A percentile compares a stretch with the other conserved stretches of the same genome.
Evolutionary conservation across 2,797 vertebrate species (phyloP).

Genomic region (Chaetodon trifasciatus): DNA sequence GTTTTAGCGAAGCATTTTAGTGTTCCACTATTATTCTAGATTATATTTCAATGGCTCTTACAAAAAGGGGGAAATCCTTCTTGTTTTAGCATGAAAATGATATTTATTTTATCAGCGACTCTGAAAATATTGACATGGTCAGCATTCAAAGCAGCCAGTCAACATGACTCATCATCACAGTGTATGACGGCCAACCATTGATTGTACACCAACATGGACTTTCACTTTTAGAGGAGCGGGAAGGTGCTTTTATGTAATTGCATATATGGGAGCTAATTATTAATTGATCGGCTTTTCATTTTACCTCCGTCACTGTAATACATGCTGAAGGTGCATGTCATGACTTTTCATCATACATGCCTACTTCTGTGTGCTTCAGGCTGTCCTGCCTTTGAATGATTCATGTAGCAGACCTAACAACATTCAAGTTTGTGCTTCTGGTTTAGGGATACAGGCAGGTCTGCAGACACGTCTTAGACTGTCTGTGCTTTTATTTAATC

Average conservation of each 20-base stretch:
- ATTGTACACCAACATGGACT: constrained; percentile 21
- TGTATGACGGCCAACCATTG: not conserved
- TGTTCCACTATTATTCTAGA: constrained; percentile 6
- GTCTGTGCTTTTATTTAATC: constrained; percentile 31
- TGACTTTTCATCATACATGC: constrained; percentile 43
- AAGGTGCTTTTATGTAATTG: constrained; percentile 49
- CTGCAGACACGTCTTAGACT: constrained; percentile 8
- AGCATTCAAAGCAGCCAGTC: not conserved
- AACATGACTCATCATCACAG: constrained; percentile 13
- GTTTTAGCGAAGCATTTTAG: not conserved
- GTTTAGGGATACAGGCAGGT: constrained; percentile 10
- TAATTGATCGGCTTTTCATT: constrained; percentile 61
- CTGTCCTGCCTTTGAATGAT: constrained; percentile 46
- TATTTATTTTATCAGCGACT: not conserved
- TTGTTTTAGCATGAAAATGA: not conserved
- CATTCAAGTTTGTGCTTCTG: constrained; percentile 28
- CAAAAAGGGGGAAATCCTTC: not conserved
- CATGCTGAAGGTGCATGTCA: constrained; percentile 51
- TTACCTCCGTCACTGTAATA: constrained; percentile 49
- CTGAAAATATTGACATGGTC: not conserved
- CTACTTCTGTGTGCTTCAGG: constrained; percentile 29
- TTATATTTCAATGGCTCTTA: not conserved
- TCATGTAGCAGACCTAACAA: constrained; percentile 37
- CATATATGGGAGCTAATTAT: constrained; percentile 51
- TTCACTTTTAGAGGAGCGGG: constrained; percentile 17